Evolutionary conservation across 2,888 invertebrate genomes (phyloP), one percentile per base, ranked within the genome.

Genomic region (Caenorhabditis sp.): DNA sequence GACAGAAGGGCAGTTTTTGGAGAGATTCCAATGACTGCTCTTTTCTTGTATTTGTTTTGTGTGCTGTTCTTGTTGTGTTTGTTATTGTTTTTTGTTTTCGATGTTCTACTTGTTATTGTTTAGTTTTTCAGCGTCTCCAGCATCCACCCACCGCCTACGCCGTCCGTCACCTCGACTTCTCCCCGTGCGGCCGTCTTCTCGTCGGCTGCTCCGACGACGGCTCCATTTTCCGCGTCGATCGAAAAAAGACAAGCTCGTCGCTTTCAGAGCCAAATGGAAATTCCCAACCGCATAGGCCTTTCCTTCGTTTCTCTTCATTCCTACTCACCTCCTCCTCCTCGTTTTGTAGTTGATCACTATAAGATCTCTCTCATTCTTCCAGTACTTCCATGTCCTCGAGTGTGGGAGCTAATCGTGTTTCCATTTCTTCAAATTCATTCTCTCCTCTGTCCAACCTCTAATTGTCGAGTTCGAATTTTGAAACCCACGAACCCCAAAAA

Each of bases 131-230:
- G 47, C 4, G n/a, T 47, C 12, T 4, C 4, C 47, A 1, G 19
- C n/a, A 7, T 10, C 7, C 24, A 5, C 6, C 4, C n/a, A 10
- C 22, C n/a, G 41, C 14, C 22, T 6, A 24, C 5, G n/a, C 51
- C 8, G 66, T 89, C 38, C 87, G 89, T 1, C 79, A 87, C 28
- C 69, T 86, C 14, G 66, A 76, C 7, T 89, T 89, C 70, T 83
- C 81, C 8, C 49, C 79, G 1, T 54, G 76, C 35, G 89, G 88
- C n/a, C 63, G 79, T 4, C 54, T 82, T n/a, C 10, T 88, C 31
- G 28, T 86, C 0, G 81, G 80, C 35, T 82, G 75, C 10, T 59
- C 70, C 22, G 83, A 85, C 2, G 56, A 72, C 7, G 86, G 80
- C 16, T 1, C 19, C 14, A 35, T 88, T 12, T 26, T 47, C 16